Conservation (phyloP, 2,113 vertebrate genomes). For the Lophotis ruficrista region DNA sequence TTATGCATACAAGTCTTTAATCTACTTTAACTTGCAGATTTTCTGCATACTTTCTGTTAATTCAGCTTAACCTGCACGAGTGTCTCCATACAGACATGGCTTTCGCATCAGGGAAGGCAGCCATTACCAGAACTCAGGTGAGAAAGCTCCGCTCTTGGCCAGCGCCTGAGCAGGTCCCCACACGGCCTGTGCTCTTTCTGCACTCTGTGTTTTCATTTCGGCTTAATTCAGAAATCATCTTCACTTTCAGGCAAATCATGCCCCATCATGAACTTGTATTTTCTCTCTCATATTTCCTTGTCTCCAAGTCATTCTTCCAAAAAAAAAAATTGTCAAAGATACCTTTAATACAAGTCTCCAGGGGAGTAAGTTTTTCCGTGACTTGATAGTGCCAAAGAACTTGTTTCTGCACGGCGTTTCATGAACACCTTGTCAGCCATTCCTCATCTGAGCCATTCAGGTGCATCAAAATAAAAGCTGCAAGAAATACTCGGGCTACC, state of each 20-base stretch:
- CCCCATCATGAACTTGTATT: not conserved
- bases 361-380: not conserved
- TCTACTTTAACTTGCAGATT: not conserved
- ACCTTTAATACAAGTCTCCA: not conserved
- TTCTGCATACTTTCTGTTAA: not conserved
- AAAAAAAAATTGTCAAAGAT: not conserved
- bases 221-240: not conserved
- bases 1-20: not conserved
- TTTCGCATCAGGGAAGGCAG: not conserved
- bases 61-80: not conserved
- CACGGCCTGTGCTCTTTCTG: not conserved
- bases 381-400: not conserved
- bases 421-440: not conserved
- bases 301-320: not conserved
- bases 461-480: not conserved
- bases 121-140: not conserved
- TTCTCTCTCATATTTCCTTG: not conserved
- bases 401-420: not conserved
- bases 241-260: not conserved
- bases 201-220: accelerated
- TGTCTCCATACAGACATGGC: accelerated
- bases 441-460: not conserved
- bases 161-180: not conserved
- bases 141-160: not conserved
- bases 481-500: not conserved